Evolutionary conservation across 2,888 invertebrate species (phyloP).

Genomic region (Chesias legatella): DNA sequence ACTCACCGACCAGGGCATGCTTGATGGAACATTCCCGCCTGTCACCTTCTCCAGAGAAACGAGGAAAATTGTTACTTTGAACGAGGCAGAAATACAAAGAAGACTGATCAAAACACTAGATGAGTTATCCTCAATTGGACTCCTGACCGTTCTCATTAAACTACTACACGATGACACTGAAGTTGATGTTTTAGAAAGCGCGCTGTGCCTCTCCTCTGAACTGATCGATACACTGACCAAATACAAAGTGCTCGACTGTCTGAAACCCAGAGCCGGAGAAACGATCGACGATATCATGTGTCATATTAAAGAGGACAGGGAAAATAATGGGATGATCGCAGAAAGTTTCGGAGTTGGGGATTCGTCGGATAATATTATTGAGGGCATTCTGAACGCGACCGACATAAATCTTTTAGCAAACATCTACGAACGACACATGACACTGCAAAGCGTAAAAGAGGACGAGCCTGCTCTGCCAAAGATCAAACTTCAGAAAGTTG

Average conservation of each 20-base stretch:
- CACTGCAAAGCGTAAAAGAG: slow-evolving; percentile 45
- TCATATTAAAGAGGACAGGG: slow-evolving; percentile 42
- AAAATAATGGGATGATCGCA: slow-evolving; percentile 35
- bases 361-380: slow-evolving; percentile 79
- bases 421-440: slow-evolving; percentile 80
- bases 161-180: slow-evolving; percentile 86
- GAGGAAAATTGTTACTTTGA: slow-evolving; percentile 87
- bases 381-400: slow-evolving; percentile 82
- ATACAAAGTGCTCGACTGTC: slow-evolving; percentile 70
- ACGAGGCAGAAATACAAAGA: slow-evolving; percentile 83
- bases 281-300: slow-evolving; percentile 46
- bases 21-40: slow-evolving; percentile 88
- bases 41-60: slow-evolving; percentile 90
- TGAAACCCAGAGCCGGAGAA: slow-evolving; percentile 42
- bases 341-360: slow-evolving; percentile 20
- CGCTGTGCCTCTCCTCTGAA: slow-evolving; percentile 77
- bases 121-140: slow-evolving; percentile 84
- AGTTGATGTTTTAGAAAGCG: slow-evolving; percentile 84
- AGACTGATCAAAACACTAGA: slow-evolving; percentile 84
- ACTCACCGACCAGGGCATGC: slow-evolving; percentile 89
- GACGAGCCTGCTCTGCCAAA: slow-evolving; percentile 40
- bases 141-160: slow-evolving; percentile 84
- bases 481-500: slow-evolving; percentile 50
- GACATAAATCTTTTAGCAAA: slow-evolving; percentile 82
- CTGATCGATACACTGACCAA: slow-evolving; percentile 77